phyloP scores from a whole-genome alignment of 2,888 invertebrate genomes.

The Calameuta idolon region DNA sequence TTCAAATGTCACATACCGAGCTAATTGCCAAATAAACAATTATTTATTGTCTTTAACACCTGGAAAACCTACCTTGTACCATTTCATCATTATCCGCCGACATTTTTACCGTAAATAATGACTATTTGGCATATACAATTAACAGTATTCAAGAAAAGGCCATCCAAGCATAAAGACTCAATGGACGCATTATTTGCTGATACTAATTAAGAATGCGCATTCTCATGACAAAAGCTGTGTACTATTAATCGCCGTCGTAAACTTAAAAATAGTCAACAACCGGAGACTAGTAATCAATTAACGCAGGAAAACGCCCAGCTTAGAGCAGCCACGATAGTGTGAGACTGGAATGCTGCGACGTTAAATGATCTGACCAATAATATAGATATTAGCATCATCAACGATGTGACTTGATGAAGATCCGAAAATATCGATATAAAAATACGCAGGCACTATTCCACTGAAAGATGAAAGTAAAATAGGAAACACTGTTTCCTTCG shows the following conservation, averaged over 20 bases:
- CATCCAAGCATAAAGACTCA: background rate
- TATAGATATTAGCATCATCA: background rate
- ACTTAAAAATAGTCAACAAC: background rate
- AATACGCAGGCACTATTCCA: background rate
- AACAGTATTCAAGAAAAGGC: background rate
- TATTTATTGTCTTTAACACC: background rate
- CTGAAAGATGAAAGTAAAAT: background rate
- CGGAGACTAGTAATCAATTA: too few species aligned
- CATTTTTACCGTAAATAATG: background rate
- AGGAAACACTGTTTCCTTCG: background rate
- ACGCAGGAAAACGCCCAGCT: background rate
- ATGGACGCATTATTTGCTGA: background rate
- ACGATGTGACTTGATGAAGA: background rate
- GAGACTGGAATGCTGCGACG: background rate
- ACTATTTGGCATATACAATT: background rate
- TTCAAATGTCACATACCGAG: background rate
- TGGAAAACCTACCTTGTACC: background rate
- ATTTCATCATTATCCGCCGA: background rate
- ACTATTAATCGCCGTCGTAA: background rate
- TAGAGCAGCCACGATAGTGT: background rate
- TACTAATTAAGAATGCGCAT: background rate
- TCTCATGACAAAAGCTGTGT: background rate
- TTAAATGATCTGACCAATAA: background rate
- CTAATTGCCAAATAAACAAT: constrained; percentile 25
- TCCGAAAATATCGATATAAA: background rate